Conservation (phyloP, 2,888 invertebrate species). For the Mythimna vitellina region DNA sequence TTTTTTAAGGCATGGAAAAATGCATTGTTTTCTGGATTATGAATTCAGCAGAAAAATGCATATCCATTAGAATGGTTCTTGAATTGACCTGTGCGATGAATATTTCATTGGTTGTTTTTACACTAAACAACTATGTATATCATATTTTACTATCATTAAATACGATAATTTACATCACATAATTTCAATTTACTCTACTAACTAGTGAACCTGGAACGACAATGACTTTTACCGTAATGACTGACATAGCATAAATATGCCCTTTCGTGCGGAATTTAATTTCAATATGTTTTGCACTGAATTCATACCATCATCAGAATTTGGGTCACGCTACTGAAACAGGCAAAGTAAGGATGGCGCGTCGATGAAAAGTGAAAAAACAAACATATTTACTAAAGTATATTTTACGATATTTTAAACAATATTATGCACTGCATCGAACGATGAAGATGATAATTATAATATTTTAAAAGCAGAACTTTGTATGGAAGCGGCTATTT, state of each 20-base stretch:
- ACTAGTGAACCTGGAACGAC: background rate
- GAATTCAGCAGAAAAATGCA: too few relatives aligned
- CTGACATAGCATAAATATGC: constrained; percentile 17
- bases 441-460: too few relatives aligned
- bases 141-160: too few relatives aligned
- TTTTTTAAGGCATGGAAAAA: background rate
- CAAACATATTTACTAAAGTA: background rate
- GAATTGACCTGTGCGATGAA: background rate
- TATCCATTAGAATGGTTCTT: background rate
- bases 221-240: constrained; percentile 33
- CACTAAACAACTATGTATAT: background rate
- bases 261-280: constrained; percentile 63
- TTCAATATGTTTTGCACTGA: constrained; percentile 64
- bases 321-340: constrained; percentile 58
- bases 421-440: background rate
- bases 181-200: background rate
- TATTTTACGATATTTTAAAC: background rate
- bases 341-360: constrained; percentile 13
- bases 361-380: background rate
- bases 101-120: too few relatives aligned
- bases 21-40: background rate
- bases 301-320: constrained; percentile 54
- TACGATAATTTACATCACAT: background rate
- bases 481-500: background rate
- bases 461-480: background rate